phyloP scores from a whole-genome alignment of 2,113 vertebrate species.

The Paraplagusia blochii region DNA sequence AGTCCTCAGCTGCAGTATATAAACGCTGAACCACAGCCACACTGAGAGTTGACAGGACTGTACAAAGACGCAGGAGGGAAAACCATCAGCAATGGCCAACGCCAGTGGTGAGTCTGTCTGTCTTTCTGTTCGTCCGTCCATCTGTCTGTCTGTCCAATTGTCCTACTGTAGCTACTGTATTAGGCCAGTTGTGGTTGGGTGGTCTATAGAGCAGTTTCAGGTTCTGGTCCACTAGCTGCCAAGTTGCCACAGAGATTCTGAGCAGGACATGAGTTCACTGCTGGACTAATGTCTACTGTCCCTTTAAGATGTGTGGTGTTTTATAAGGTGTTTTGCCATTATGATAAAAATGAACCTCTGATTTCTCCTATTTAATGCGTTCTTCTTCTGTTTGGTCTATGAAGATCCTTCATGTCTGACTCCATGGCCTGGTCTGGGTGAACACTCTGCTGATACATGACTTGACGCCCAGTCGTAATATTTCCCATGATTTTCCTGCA shows the following conservation, averaged over 20 bases:
- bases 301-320: no score
- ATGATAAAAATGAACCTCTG: no score
- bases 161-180: background rate
- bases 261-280: no score
- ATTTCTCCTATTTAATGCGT: no score
- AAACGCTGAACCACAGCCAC: slow-evolving; percentile 46
- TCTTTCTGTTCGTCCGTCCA: background rate
- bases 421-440: background rate
- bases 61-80: background rate
- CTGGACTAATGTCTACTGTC: no score
- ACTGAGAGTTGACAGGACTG: background rate
- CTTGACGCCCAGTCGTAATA: slow-evolving; percentile 21
- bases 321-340: no score
- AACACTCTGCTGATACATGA: slow-evolving; percentile 33
- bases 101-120: slow-evolving; percentile 18
- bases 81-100: slow-evolving; percentile 20
- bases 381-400: background rate
- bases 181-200: no score
- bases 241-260: no score
- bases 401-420: background rate
- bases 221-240: no score
- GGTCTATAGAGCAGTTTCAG: no score
- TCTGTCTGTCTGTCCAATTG: slow-evolving; percentile 3
- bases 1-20: slow-evolving; percentile 21
- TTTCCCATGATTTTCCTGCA: slow-evolving; percentile 9